Evolutionary conservation across 1,140 invertebrate genomes (phyloP), one percentile per base, ranked within the genome.

Genomic region (Dreissena rostriformis): DNA sequence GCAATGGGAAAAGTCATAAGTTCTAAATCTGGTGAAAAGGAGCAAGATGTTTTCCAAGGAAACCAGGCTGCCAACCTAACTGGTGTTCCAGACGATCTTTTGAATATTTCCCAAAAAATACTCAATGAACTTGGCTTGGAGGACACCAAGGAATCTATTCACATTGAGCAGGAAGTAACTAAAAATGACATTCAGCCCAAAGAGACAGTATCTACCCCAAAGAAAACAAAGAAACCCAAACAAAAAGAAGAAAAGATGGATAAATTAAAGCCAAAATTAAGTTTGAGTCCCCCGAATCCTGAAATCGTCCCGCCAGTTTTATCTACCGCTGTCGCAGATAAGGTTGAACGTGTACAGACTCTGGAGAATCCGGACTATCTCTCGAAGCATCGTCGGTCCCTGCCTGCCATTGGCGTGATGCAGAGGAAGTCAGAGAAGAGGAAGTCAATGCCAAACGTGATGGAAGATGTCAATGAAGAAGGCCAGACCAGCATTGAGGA

Each of bases 281-380:
- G 67, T 75, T 19, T 89, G 10, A 86, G 73, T 85, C 80, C 85
- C 11, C 55, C 61, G 19, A 81, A 88, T 65, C 67, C 75, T 28
- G 61, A 67, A n/a, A 57, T 84, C 15, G 70, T 76, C 4, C 72
- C 75, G 28, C 82, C 89, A 10, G 86, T 85, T 51, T 65, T 90
- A 11, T 88, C 89, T 19, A 22, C 78, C 24, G 88, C 85, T 66
- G 84, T 87, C 0, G 89, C 88, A 26, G 79, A 80, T 24, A 77
- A 68, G 22, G 67, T 84, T 63, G 82, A 77, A 53, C 61, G 63
- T 15, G 77, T 84, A 61, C 53, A 51, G 53, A 75, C 80, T 24
- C n/a, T 74, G 26, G 80, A 75, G 15, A 82, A 82, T 29, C 67
- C 74, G 0, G 75, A 85, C 14, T 74, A 76, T 53, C 53, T 79